phyloP scores from a whole-genome alignment of 2,113 vertebrate genomes.

The Coregonus clupeaformis region DNA sequence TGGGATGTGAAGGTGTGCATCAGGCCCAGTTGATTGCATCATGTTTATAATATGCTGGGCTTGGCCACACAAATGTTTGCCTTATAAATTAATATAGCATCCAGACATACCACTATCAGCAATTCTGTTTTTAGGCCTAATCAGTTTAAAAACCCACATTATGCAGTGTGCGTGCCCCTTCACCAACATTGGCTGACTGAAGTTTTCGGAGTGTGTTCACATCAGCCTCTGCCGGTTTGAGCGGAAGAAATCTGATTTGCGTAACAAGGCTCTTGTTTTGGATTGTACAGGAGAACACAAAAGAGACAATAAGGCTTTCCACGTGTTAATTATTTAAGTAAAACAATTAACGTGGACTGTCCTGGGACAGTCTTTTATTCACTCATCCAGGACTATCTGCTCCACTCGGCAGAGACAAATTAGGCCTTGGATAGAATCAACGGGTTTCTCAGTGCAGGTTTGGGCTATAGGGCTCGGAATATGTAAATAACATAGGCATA shows the following conservation, averaged over 20 bases:
- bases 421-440: not conserved
- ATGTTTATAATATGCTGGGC: not conserved
- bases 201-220: not conserved
- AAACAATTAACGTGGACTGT: constrained; percentile 61
- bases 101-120: not conserved
- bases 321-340: constrained; percentile 71
- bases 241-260: constrained; percentile 44
- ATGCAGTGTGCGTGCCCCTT: constrained; percentile 8
- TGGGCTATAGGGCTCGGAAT: no score
- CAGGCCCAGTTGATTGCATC: not conserved
- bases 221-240: not conserved
- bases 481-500: not conserved
- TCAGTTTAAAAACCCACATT: not conserved
- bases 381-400: constrained; percentile 13
- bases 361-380: constrained; percentile 39
- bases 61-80: not conserved
- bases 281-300: constrained; percentile 48
- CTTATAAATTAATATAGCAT: not conserved
- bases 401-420: not conserved
- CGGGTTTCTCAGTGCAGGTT: no score
- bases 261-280: constrained; percentile 43
- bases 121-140: not conserved
- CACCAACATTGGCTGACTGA: not conserved
- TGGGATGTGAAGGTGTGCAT: not conserved
- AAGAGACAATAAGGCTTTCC: constrained; percentile 52